A percentile compares a stretch with the other conserved stretches of the same genome.
Evolutionary conservation across 2,888 invertebrate genomes (phyloP).

Genomic region (Luffia ferchaultella): DNA sequence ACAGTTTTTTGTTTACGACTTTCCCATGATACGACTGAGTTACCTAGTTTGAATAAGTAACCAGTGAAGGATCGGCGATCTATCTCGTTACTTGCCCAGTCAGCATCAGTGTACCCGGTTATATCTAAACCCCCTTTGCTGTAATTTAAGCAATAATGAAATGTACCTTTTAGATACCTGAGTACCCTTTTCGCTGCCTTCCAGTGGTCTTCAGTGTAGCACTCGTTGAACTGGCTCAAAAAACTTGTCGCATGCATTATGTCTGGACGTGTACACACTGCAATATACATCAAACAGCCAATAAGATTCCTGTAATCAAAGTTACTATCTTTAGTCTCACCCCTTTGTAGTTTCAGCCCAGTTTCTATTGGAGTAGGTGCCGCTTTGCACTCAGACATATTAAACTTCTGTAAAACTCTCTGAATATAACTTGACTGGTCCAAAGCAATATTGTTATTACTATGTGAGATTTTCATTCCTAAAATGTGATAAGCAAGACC

Average conservation of each 20-base stretch:
- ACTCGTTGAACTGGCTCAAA: constrained; percentile 11
- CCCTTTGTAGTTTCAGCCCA: constrained; percentile 2
- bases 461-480: background rate
- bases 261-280: constrained; percentile 9
- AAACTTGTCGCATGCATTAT: constrained; percentile 6
- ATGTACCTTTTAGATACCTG: constrained; percentile 10
- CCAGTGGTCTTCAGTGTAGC: constrained; percentile 8
- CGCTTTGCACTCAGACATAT: constrained; percentile 7
- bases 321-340: background rate
- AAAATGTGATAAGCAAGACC: background rate
- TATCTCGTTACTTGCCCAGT: background rate
- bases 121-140: background rate
- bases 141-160: constrained; percentile 4
- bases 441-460: background rate
- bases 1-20: constrained; percentile 4
- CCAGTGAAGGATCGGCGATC: constrained; percentile 1
- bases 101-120: background rate
- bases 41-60: constrained; percentile 2
- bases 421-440: background rate
- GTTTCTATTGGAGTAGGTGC: constrained; percentile 2
- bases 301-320: constrained; percentile 5
- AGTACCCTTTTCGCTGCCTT: constrained; percentile 9
- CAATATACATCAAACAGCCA: constrained; percentile 11
- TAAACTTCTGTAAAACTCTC: background rate
- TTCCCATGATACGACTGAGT: constrained; percentile 5